These are phyloP conservation scores for Gryllus longicercus DNA, from an alignment of 2,888 invertebrate genomes.

Conservation along the genomic window DNA sequence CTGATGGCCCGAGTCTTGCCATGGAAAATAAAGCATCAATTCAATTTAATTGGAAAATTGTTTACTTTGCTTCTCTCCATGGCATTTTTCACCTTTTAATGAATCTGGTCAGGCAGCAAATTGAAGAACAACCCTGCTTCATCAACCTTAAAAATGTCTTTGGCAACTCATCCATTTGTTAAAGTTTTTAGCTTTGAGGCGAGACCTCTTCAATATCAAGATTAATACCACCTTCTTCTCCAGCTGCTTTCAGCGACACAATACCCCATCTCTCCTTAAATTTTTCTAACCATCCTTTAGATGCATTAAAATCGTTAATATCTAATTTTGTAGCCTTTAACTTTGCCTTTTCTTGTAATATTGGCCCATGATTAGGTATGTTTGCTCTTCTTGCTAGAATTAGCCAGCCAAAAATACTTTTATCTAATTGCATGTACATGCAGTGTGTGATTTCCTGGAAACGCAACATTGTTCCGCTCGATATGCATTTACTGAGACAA, in stretches of 20 bases:
- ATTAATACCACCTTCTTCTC: background rate
- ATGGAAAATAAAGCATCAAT: too few species aligned
- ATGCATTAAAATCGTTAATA: background rate
- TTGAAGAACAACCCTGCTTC: conserved; percentile 25
- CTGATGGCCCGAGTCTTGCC: too few species aligned
- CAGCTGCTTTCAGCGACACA: background rate
- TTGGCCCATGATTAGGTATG: background rate
- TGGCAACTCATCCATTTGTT: background rate
- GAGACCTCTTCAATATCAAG: background rate
- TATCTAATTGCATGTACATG: too few species aligned
- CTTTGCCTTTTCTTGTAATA: conserved; percentile 17
- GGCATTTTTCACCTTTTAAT: conserved; percentile 21
- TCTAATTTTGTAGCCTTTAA: background rate
- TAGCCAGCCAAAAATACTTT: background rate
- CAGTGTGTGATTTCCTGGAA: too few species aligned
- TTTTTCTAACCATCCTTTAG: background rate
- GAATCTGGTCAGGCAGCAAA: conserved; percentile 22
- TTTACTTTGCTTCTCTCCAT: conserved; percentile 22
- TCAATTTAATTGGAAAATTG: too few species aligned
- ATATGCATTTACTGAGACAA: too few species aligned
- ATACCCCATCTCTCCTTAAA: background rate
- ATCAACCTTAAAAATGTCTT: conserved; percentile 21
- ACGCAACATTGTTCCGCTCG: too few species aligned
- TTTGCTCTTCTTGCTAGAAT: background rate
- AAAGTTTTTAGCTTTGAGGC: conserved; percentile 3